Conservation (phyloP, 1,140 invertebrate genomes). For the Ectropis grisescens region DNA sequence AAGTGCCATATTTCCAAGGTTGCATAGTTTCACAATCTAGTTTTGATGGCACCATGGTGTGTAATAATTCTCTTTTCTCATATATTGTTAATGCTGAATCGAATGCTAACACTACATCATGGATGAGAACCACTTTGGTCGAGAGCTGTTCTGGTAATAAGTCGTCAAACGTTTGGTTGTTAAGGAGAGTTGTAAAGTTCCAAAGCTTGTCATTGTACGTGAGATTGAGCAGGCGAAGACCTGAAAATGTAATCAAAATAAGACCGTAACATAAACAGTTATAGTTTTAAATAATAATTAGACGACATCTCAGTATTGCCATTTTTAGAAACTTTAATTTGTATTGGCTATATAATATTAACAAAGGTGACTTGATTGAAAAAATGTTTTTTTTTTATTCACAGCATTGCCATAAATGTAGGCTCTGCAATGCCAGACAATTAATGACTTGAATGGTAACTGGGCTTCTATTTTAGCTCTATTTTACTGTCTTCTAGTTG, state of each 20-base stretch:
- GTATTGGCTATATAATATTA: too few relatives aligned
- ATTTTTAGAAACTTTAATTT: too few relatives aligned
- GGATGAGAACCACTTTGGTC: constrained; percentile 35
- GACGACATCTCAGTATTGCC: too few relatives aligned
- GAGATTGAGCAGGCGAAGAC: constrained; percentile 36
- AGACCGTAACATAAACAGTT: not conserved
- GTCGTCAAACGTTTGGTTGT: constrained; percentile 18
- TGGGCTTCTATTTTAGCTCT: too few relatives aligned
- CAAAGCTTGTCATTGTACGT: constrained; percentile 22
- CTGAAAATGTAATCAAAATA: constrained; percentile 30
- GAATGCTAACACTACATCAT: constrained; percentile 43
- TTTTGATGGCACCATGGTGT: constrained; percentile 6
- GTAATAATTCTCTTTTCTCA: constrained; percentile 28
- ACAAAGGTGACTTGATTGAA: too few relatives aligned
- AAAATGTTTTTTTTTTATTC: too few relatives aligned
- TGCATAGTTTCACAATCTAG: constrained; percentile 33
- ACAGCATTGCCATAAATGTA: too few relatives aligned
- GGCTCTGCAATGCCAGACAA: too few relatives aligned
- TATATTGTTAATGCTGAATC: constrained; percentile 25
- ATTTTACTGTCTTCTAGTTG: too few relatives aligned
- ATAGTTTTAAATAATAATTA: not conserved
- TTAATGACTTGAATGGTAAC: too few relatives aligned
- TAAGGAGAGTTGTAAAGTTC: constrained; percentile 26
- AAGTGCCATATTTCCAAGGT: constrained; percentile 43
- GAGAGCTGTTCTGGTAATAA: constrained; percentile 28